Base-by-base conservation (phyloP, 2,888 invertebrate genomes). In the Caradrina kadenii region DNA sequence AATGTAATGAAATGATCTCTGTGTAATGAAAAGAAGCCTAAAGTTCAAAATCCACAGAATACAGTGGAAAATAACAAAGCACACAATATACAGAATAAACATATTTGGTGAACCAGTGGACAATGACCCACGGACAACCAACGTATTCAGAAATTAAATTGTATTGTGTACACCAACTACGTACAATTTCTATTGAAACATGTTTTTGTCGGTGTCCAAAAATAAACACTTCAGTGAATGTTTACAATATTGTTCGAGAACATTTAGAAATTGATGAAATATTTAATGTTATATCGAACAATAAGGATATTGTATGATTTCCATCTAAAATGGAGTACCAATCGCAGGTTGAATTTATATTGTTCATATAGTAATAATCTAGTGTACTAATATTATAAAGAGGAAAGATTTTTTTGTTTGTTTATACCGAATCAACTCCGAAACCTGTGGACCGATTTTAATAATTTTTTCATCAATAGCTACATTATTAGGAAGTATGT, bases 141-240 rank as follows among this genome's bases (percentile, higher is more conserved):
- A 35, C 52, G 69, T 11, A 39, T 69, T 31, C 42, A 53, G 35
- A 69, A 55, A 22, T 31, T 6, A 39, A 69, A 53, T 26, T 68
- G 26, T 69, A 42, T 21, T 21, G 26, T 39, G n/a, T 21, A 48
- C 15, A 52, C 19, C 5, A 31, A 19, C 11, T 45, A 15, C 52
- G 11, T 45, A 15, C 50, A n/a, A 52, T n/a, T 52, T 45, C 31
- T 42, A 58, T 70, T 42, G 39, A 10, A 53, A 58, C 31, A 22
- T 42, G 52, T 53, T 71, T 77, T 62, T 78, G 49, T 73, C 48
- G 11, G 15, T 42, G 17, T 45, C 52, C 26, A 63, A 49, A 53
- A 62, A 58, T 69, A 76, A 35, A 60, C 48, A 42, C 19, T 52
- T 39, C 2, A 39, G 11, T 11, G 8, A 59, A 6, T 15, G 11